Base-by-base conservation (phyloP, 2,113 vertebrate species). In the Turdus rufiventris region DNA sequence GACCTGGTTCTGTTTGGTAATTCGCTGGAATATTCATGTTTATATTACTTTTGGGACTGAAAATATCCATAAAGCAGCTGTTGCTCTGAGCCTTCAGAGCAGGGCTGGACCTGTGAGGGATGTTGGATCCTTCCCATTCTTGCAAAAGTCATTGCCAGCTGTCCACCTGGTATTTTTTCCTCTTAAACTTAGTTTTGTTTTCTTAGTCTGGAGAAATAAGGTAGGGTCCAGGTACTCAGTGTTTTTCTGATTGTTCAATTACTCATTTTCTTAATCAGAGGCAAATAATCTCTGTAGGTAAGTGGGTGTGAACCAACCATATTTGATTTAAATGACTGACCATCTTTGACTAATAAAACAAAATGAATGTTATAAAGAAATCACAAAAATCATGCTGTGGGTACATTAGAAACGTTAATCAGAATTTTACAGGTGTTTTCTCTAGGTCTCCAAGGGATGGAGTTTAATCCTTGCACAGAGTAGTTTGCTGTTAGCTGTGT, bases 401-500 rank as follows among this genome's bases (percentile, higher is more conserved):
- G 11, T 76, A 21, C 12, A 1, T 51, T 17, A 38, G 51, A 36
- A 57, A 33, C 67, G 33, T 28, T 24, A 33, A 38, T 66, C 18
- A 51, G 67, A n/a, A n/a, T 58, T 66, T 51, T 58, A 28, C 18
- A 29, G 26, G 3, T 33, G 18, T 58, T 58, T 28, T 12, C 51
- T 58, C 28, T n/a, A 38, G 18, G 51, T 43, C 36, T 73, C 29
- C 25, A 56, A 8, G 40, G 50, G 36, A 28, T 38, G 45, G 45
- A 29, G 29, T 56, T 79, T 18, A 67, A 36, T 29, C n/a, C 42
- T 28, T 14, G 36, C 24, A 2, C 43, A 42, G 65, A n/a, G 25
- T 1, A 0, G 10, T 48, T 56, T 76, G 25, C 42, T 3, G 0
- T 34, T n/a, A 4, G 23, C 8, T 63, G 38, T 58, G 54, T 58